Evolutionary conservation across 2,888 invertebrate species (phyloP), one percentile per base, ranked within the genome.

Genomic region (Chymomyza caudatula): DNA sequence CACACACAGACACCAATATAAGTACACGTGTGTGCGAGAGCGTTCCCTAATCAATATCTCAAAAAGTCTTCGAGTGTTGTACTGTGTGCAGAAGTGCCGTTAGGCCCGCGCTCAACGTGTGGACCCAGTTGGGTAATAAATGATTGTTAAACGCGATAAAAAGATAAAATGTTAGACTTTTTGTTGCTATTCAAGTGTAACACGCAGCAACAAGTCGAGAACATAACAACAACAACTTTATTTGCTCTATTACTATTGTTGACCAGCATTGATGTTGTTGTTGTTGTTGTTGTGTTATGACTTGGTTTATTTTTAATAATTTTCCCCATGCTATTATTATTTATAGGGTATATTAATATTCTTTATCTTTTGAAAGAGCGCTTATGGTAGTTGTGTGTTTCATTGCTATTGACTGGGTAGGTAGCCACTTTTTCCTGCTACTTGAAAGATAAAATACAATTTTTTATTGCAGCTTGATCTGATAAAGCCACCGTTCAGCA

Each of bases 391-490:
- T 23, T 11, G 11, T 13, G 20, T 67, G 61, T 49, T 62, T 49
- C 55, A 56, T 63, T 59, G 51, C 60, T 47, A 25, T 22, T 47
- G 43, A 49, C 29, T 63, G 66, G 72, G 79, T 77, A 77, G 85
- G 82, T 88, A 88, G 88, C 84, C 85, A 86, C 86, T 86, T 88
- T 78, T 76, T 71, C 51, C 86, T 85, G 84, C 89, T 86, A 89
- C 88, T 88, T 88, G 88, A 88, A 86, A 88, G 89, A 88, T 89
- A 88, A 88, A 89, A 87, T 62, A 81, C 79, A 76, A 76, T 77
- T 85, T 85, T 86, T 88, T 88, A 88, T 88, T 86, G 80, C 84
- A 74, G 77, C 87, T 84, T 78, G 88, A 88, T 88, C 89, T 84
- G 88, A 88, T 88, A 88, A 88, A 88, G 87, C 76, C 76, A 83